Conservation (phyloP, 2,888 invertebrate genomes). For the Caenorhabditis sp. region DNA sequence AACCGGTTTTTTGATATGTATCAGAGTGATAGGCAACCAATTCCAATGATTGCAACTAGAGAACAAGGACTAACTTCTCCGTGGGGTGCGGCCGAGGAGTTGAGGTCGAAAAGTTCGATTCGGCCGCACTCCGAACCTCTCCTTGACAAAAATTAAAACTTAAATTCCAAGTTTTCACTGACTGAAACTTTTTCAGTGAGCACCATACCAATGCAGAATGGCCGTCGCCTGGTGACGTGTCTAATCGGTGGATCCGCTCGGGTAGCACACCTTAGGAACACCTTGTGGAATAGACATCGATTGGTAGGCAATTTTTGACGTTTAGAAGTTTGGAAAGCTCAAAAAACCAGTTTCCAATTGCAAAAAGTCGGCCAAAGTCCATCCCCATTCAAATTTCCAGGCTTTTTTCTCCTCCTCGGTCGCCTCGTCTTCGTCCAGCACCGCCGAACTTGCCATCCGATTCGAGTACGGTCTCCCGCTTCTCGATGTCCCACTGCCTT, state of each 20-base stretch:
- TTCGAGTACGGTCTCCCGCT: conserved; percentile 78
- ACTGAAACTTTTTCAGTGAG: too few relatives aligned
- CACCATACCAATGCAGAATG: conserved; percentile 50
- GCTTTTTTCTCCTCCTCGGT: conserved; percentile 50
- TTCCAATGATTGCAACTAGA: too few relatives aligned
- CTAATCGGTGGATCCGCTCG: conserved; percentile 18
- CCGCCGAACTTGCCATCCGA: conserved; percentile 49
- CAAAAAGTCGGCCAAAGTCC: too few relatives aligned
- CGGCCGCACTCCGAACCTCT: too few relatives aligned
- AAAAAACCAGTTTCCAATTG: too few relatives aligned
- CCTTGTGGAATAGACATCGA: conserved; percentile 47
- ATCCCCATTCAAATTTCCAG: conserved; percentile 10
- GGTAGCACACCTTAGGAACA: conserved; percentile 44
- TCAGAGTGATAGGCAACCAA: neutral
- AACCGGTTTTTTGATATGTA: neutral
- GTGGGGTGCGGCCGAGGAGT: too few relatives aligned
- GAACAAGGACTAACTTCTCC: neutral
- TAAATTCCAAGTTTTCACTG: too few relatives aligned
- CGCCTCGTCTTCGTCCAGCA: conserved; percentile 48
- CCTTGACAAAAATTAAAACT: too few relatives aligned
- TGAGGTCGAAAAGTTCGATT: too few relatives aligned
- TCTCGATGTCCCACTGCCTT: conserved; percentile 79
- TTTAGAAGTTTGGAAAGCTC: too few relatives aligned
- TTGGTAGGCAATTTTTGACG: conserved; percentile 17
- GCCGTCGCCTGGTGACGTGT: conserved; percentile 41